Base-by-base conservation (phyloP, 2,888 invertebrate genomes). In the Cordilura impudica region DNA sequence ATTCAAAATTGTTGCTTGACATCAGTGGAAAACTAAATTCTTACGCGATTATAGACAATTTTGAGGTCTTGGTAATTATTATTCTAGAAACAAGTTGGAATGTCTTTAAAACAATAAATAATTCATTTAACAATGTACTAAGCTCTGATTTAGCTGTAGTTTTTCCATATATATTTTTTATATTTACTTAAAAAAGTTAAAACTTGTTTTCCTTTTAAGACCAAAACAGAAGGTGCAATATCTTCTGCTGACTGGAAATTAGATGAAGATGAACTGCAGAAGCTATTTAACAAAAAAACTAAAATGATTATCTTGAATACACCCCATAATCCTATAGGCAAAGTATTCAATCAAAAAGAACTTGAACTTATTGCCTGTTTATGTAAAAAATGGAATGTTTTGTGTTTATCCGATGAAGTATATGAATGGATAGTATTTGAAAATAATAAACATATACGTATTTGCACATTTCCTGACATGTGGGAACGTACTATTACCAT, bases 401-500 rank as follows among this genome's bases (percentile, higher is more conserved):
- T 99, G 7, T 98, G 97, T 72, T 90, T 99, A 18, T 94, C 98
- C 0, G 99, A 99, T 90, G 99, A 99, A 90, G 99, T 99, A 0
- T 99, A 99, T 84, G 99, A 99, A 89, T 99, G 98, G 97, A 92
- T 99, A 88, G 95, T 96, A 10, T 98, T 94, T 85, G 93, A 95
- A 85, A 95, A 95, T 0, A 91, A 93, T 26, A 91, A 95, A 84
- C 97, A 98, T 89, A 93, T 98, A 76, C 93, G 98, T 88, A 98
- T 99, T 76, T 98, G 98, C 96, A 95, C 97, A 0, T 89, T 99
- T 6, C 98, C 98, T 0, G 98, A 91, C 14, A 99, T 99, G 99
- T 99, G 97, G 95, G 98, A 99, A 82, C 92, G 98, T 21, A 99
- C 99, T 0, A 94, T 99, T 35, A 98, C 99, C 0, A 94, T 99